A percentile compares a stretch with the other conserved stretches of the same genome.
phyloP scores from a whole-genome alignment of 2,888 invertebrate genomes.

The Netelia virgata region DNA sequence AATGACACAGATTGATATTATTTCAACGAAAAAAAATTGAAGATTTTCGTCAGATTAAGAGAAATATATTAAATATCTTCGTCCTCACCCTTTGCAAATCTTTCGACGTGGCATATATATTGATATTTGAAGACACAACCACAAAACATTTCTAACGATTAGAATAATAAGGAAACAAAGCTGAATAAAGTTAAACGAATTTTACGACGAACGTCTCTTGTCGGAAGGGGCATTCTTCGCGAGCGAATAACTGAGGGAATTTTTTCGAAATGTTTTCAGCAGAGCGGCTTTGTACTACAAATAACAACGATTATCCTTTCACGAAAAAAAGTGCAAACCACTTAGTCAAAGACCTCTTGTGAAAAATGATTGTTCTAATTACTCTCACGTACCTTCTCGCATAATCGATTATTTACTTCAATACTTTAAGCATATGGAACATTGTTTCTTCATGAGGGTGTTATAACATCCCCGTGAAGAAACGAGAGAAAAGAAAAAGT shows the following conservation, averaged over 20 bases:
- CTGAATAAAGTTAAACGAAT: constrained; percentile 50
- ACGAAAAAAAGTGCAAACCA: not conserved
- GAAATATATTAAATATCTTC: constrained; percentile 22
- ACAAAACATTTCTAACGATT: constrained; percentile 35
- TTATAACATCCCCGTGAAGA: constrained; percentile 4
- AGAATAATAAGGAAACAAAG: not conserved
- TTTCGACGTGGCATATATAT: constrained; percentile 45
- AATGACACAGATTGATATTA: constrained; percentile 46
- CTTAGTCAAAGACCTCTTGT: constrained; percentile 31
- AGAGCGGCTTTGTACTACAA: constrained; percentile 68
- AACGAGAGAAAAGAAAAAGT: constrained; percentile 10
- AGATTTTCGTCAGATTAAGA: not conserved
- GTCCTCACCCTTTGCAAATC: constrained; percentile 27
- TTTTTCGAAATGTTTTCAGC: constrained; percentile 47
- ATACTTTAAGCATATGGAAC: constrained; percentile 37
- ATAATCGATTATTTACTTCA: constrained; percentile 57
- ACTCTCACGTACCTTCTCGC: constrained; percentile 60
- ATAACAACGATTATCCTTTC: constrained; percentile 34
- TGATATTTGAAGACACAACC: constrained; percentile 37
- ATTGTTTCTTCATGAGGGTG: constrained; percentile 9
- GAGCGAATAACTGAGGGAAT: constrained; percentile 24
- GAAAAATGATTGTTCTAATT: constrained; percentile 49
- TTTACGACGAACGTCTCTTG: constrained; percentile 39
- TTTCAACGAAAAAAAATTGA: constrained; percentile 18
- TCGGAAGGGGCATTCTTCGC: constrained; percentile 37